Percentiles rank a stretch among this genome's conserved stretches.
These are phyloP conservation scores for Cosmia trapezina DNA, from an alignment of 2,888 invertebrate species.

Conservation along the genomic window DNA sequence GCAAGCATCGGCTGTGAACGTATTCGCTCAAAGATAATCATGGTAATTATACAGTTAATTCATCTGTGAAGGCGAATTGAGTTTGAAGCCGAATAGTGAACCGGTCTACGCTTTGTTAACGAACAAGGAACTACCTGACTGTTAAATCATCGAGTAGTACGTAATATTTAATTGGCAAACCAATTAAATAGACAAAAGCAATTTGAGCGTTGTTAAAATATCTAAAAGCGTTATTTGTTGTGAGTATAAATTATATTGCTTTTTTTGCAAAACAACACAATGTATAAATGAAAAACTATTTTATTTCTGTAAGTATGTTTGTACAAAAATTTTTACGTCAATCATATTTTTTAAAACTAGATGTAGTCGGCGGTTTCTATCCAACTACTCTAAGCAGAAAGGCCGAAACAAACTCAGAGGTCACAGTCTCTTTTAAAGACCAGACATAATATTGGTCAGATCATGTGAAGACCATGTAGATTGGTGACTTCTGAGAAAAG, in stretches of 20 bases:
- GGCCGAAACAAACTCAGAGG: too few species aligned
- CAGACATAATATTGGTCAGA: too few species aligned
- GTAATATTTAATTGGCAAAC: slow-evolving; percentile 25
- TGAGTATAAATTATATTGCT: neutral
- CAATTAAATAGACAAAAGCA: slow-evolving; percentile 14
- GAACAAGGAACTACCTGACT: slow-evolving; percentile 3
- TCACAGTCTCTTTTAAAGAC: too few species aligned
- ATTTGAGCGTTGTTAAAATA: neutral
- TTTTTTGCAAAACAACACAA: neutral
- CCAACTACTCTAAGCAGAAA: too few species aligned
- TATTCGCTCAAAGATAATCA: slow-evolving; percentile 52
- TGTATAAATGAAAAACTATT: too few species aligned
- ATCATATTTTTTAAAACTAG: too few species aligned
- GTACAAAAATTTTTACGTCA: too few species aligned
- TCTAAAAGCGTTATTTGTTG: neutral
- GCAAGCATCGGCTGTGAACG: slow-evolving; percentile 47
- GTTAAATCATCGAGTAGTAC: neutral
- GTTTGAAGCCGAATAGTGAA: slow-evolving; percentile 34
- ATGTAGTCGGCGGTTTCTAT: too few species aligned
- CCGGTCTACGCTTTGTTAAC: slow-evolving; percentile 36
- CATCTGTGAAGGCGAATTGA: slow-evolving; percentile 50
- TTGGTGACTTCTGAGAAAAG: too few species aligned
- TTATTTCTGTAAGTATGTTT: too few species aligned
- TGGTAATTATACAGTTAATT: slow-evolving; percentile 62
- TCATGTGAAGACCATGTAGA: too few species aligned